These are phyloP conservation scores for Ferrisia virgata DNA, from an alignment of 2,888 invertebrate species.

Conservation along the genomic window DNA sequence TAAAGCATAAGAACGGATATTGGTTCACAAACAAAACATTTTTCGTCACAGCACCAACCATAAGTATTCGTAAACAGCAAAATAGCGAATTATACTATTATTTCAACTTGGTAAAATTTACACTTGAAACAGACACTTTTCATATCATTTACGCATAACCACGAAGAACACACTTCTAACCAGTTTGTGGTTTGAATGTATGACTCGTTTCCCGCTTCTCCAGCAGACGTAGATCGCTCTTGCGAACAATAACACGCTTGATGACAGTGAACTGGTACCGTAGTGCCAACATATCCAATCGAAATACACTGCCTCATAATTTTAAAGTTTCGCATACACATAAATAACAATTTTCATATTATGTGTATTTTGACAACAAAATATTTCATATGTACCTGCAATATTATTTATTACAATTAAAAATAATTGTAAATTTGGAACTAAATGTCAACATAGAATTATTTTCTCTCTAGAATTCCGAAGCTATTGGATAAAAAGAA, in stretches of 20 bases:
- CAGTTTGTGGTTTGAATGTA: background rate
- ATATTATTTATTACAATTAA: too few relatives aligned
- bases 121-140: background rate
- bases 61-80: background rate
- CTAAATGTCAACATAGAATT: too few relatives aligned
- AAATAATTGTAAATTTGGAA: too few relatives aligned
- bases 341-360: too few relatives aligned
- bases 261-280: slow-evolving; percentile 31
- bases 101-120: background rate
- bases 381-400: too few relatives aligned
- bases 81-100: background rate
- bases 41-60: background rate
- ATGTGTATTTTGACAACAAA: too few relatives aligned
- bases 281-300: background rate
- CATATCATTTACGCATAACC: background rate
- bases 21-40: background rate
- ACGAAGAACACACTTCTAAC: slow-evolving; percentile 15
- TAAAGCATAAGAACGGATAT: background rate
- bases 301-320: background rate
- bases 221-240: slow-evolving; percentile 32
- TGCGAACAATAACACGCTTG: slow-evolving; percentile 9
- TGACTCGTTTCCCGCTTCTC: slow-evolving; percentile 21
- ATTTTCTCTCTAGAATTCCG: too few relatives aligned
- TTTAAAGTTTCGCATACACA: background rate
- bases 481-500: too few relatives aligned